Percentiles rank a stretch among this genome's conserved stretches.
Conservation (phyloP, 2,113 vertebrate species). For the Campylomormyrus numenius region DNA sequence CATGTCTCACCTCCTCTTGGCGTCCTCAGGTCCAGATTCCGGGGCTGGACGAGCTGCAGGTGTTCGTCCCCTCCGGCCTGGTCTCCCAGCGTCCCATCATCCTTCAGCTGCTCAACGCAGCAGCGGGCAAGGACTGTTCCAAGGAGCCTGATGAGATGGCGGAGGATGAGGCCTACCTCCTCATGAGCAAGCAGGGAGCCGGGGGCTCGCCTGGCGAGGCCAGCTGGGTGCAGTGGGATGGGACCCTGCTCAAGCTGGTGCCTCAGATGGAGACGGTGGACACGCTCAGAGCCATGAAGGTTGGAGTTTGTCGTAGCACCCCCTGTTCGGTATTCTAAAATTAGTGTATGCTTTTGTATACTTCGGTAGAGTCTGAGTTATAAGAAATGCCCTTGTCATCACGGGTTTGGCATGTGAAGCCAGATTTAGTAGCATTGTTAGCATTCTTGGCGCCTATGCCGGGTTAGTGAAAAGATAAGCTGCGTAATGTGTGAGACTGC, state of each 20-base stretch:
- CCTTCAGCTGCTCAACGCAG: conserved; percentile 84
- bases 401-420: neutral
- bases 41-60: conserved; percentile 80
- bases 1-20: neutral
- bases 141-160: conserved; percentile 79
- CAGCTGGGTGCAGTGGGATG: conserved; percentile 75
- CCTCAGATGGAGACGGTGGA: conserved; percentile 87
- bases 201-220: conserved; percentile 48
- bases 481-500: neutral
- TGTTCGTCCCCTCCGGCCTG: conserved; percentile 76
- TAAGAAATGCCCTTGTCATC: neutral
- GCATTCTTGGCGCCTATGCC: neutral
- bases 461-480: neutral
- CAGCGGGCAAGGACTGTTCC: conserved; percentile 90
- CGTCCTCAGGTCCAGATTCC: conserved; percentile 64
- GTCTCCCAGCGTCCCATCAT: conserved; percentile 70
- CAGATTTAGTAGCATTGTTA: neutral
- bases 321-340: neutral
- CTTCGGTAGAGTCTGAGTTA: neutral
- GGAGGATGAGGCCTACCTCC: conserved; percentile 75
- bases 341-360: neutral
- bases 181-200: conserved; percentile 78
- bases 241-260: conserved; percentile 71
- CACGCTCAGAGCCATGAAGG: conserved; percentile 84
- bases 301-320: conserved; percentile 28